Percentiles rank a stretch among this genome's conserved stretches.
Conservation (phyloP, 64 coral and sea anemone genomes). For the Catalaphyllia jardinei region DNA sequence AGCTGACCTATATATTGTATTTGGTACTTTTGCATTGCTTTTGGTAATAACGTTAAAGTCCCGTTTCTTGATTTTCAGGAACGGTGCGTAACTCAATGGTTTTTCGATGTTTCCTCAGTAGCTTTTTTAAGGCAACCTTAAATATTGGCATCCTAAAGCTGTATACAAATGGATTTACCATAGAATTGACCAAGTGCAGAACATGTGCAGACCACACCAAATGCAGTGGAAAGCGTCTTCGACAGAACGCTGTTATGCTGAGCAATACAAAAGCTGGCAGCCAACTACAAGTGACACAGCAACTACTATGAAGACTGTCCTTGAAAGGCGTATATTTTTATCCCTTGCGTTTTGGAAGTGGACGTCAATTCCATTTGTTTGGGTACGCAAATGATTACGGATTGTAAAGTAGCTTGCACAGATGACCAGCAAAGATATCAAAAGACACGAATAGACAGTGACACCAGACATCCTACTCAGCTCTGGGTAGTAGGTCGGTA, state of each 20-base stretch:
- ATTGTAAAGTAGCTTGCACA: background rate
- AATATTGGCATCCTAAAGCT: slow-evolving; percentile 16
- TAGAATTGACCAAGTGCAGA: background rate
- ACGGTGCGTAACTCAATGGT: background rate
- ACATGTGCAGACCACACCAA: background rate
- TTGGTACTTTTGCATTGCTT: no score
- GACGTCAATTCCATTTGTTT: background rate
- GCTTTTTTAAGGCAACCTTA: background rate
- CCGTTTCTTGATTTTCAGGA: background rate
- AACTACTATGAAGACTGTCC: background rate
- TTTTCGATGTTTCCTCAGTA: no score
- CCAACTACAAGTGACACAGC: background rate
- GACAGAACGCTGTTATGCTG: background rate
- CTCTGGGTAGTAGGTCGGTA: background rate
- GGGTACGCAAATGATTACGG: background rate
- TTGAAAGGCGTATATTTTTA: background rate
- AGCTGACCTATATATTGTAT: no score
- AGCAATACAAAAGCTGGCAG: background rate
- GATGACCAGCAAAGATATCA: background rate
- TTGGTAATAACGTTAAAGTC: no score
- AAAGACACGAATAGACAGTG: background rate
- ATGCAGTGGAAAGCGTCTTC: background rate
- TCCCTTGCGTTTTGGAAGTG: background rate
- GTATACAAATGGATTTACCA: slow-evolving; percentile 2
- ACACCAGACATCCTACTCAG: background rate